Evolutionary conservation across 2,888 invertebrate species (phyloP), one percentile per base, ranked within the genome.

Genomic region (Neuroscelio doddi): DNA sequence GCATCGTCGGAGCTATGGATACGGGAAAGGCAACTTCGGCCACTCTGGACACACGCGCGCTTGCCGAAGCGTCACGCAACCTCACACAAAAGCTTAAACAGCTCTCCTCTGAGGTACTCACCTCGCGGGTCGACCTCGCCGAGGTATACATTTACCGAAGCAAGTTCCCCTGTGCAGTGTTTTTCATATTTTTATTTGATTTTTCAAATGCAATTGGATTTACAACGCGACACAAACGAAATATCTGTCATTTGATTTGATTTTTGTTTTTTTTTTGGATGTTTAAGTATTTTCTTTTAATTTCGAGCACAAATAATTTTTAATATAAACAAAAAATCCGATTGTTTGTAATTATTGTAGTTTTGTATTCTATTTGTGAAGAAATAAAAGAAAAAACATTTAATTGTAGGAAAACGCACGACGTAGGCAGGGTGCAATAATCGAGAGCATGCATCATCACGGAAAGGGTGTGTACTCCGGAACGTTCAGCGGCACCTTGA

Each of bases 391-490:
- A n/a, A 1, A 15, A 15, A 12, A 5, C 5, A 5, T 12, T n/a
- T 12, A 14, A 36, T 67, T 49, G 45, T 50, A 85, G 85, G 85
- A 85, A 62, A 83, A 81, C 26, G 82, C 83, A 12, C 79, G 82
- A 72, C 83, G 85, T 63, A 83, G 86, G 34, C 89, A 90, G 44
- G 94, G 94, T 27, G 94, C 94, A 76, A 93, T 94, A 79, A 94
- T 95, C 81, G 94, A 95, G 82, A 93, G 93, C 76, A 94, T 95
- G 95, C 92, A 93, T 84, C 95, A 96, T 82, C 94, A 96, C 78
- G 94, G 96, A 70, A 94, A 95, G 85, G 97, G 96, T 75, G 95
- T 97, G 68, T 97, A 96, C 86, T 97, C 96, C 9, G 97, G 97
- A 69, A 97, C 97, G 64, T 97, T 97, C 85, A 96, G 96, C 80